Conservation (phyloP, 1,140 invertebrate genomes). For the Eupristina koningsbergeri region DNA sequence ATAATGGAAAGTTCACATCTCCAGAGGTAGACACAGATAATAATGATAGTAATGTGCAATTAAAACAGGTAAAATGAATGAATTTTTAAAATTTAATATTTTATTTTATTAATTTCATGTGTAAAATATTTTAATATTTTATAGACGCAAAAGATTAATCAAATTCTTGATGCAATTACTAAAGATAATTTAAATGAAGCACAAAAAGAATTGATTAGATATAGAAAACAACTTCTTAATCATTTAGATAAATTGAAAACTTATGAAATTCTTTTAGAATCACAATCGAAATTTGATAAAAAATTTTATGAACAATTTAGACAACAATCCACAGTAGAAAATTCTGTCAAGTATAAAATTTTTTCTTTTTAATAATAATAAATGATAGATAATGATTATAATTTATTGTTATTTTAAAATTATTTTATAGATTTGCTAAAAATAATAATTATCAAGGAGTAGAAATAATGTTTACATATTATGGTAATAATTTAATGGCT, state of each 20-base stretch:
- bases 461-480: conserved; percentile 81
- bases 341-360: conserved; percentile 70
- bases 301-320: conserved; percentile 78
- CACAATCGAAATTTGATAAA: conserved; percentile 70
- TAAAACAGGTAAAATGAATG: conserved; percentile 50
- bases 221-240: conserved; percentile 76
- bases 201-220: conserved; percentile 77
- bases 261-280: conserved; percentile 76
- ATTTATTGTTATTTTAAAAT: conserved; percentile 63
- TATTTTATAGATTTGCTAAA: conserved; percentile 72
- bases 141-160: conserved; percentile 63
- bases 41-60: conserved; percentile 58
- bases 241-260: conserved; percentile 79
- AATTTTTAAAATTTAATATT: not conserved
- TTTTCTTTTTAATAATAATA: conserved; percentile 45
- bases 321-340: conserved; percentile 74
- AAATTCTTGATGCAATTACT: conserved; percentile 63
- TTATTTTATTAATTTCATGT: not conserved
- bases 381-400: not conserved
- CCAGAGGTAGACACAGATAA: conserved; percentile 55
- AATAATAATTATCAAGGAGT: conserved; percentile 77
- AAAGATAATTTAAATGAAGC: conserved; percentile 72
- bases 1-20: conserved; percentile 63
- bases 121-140: conserved; percentile 35
- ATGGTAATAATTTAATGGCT: conserved; percentile 77